Percentiles rank a stretch among this genome's conserved stretches.
phyloP scores from a whole-genome alignment of 1,140 invertebrate genomes.

The Drosophila eugracilis region DNA sequence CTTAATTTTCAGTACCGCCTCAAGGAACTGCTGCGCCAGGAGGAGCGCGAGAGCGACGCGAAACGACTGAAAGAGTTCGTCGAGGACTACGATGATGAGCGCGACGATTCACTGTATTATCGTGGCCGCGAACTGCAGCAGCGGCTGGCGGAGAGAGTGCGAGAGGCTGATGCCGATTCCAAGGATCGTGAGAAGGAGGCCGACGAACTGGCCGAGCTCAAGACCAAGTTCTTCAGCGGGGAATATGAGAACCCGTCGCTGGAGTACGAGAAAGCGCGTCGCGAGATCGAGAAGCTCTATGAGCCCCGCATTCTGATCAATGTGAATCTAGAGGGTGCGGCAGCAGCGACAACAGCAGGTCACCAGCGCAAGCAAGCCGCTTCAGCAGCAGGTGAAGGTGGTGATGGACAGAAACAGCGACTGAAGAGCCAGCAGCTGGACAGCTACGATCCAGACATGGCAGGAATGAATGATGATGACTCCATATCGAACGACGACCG shows the following conservation, averaged over 20 bases:
- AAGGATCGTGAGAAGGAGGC: constrained; percentile 95
- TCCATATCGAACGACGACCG: constrained; percentile 70
- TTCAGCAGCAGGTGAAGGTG: constrained; percentile 5
- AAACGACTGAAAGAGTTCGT: constrained; percentile 98
- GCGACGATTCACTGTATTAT: constrained; percentile 98
- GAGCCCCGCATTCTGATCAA: constrained; percentile 92
- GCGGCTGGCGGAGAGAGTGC: constrained; percentile 94
- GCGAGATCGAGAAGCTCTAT: constrained; percentile 93
- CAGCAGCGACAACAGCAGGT: constrained; percentile 1
- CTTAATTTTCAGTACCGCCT: constrained; percentile 88
- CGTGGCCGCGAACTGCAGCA: constrained; percentile 95
- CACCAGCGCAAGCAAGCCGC: constrained; percentile 15
- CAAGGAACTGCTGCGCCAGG: constrained; percentile 92
- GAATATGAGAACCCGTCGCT: constrained; percentile 90
- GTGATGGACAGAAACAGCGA: constrained; percentile 5
- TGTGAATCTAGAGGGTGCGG: constrained; percentile 84
- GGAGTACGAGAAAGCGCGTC: constrained; percentile 91
- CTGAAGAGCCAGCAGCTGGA: constrained; percentile 38
- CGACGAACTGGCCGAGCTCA: constrained; percentile 96
- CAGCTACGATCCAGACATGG: constrained; percentile 23
- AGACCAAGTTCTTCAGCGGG: constrained; percentile 92
- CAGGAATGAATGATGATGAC: constrained; percentile 52
- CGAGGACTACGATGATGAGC: constrained; percentile 99
- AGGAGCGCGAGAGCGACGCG: constrained; percentile 95
- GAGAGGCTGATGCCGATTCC: constrained; percentile 96